Base-by-base conservation (phyloP, 2,797 vertebrate species). In the Enteromius treurensis region DNA sequence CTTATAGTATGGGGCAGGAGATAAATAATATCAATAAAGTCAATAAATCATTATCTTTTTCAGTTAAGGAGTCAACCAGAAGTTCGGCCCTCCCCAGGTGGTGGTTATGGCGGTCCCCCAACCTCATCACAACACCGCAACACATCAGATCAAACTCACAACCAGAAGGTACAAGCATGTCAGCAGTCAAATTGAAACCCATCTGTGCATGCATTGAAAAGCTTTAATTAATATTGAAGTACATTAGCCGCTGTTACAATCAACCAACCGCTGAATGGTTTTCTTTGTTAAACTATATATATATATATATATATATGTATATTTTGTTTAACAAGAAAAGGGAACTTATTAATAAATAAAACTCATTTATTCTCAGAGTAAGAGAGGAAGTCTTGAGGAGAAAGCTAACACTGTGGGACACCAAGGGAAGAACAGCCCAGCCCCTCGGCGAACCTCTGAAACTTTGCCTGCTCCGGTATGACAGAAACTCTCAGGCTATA, bases 391-490 rank as follows among this genome's bases (percentile, higher is more conserved):
- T 75, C 65, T 92, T 82, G 93, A 94, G 76, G 92, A 90, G 53
- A 92, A 91, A 29, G 84, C 91, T 42, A 89, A 92, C 86, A 92
- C 90, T 53, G 87, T 93, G 13, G 90, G 90, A 6, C 82, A 90
- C 80, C 67, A 89, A 0, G 92, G 90, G 21, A 89, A 88, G 81
- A 92, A 64, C 90, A 92, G 90, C 84, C 91, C 75, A 1, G 60
- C 86, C 14, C 75, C 90, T 13, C 89, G 89, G 1, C 89, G 90
- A 32, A 71, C 62, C 3, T 90, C 91, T 15, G 92, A 94, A 0
- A 89, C 90, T 79, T 75, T 92, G 71, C 87, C 90, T 10, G 45
- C 73, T 78, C 82, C 86, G 87, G 88, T 88, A 90, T 17, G 21
- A 68, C 77, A 34, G 14, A 64, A 55, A 69, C 15, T 70, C 40